Evolutionary conservation across 1,140 invertebrate genomes (phyloP).

Genomic region (Steinernema feltiae): DNA sequence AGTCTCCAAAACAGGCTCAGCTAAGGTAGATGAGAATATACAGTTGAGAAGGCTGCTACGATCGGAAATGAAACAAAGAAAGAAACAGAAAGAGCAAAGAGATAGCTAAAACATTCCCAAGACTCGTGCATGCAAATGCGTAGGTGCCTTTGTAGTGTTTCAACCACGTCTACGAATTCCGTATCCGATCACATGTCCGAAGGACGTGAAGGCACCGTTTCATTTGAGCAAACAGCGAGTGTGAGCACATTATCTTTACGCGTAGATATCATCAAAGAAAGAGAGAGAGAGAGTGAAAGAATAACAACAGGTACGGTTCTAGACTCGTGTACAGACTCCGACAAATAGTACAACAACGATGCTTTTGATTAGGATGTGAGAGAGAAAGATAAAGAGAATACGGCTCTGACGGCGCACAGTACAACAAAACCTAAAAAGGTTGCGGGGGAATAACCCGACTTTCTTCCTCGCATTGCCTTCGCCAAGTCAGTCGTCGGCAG

Average conservation of each 20-base stretch:
- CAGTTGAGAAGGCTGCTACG: not conserved
- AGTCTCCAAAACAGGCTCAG: too few relatives aligned
- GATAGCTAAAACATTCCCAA: not conserved
- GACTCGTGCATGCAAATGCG: not conserved
- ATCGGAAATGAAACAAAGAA: not conserved
- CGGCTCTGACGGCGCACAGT: too few relatives aligned
- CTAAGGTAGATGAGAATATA: too few relatives aligned
- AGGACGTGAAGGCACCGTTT: not conserved
- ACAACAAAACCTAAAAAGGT: not conserved
- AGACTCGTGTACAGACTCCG: too few relatives aligned
- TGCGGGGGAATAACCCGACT: not conserved
- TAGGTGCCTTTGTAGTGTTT: not conserved
- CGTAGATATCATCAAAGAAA: not conserved
- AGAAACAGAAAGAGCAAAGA: not conserved
- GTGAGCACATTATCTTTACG: not conserved
- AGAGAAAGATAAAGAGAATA: too few relatives aligned
- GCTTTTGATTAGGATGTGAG: too few relatives aligned
- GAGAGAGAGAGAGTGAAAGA: not conserved
- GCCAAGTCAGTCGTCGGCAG: not conserved
- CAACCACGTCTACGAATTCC: not conserved
- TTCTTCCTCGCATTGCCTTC: slow-evolving; percentile 1
- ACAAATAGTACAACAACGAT: too few relatives aligned
- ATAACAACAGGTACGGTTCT: not conserved
- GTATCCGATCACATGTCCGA: not conserved
- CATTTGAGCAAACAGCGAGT: slow-evolving; percentile 13